Percentiles rank a stretch among this genome's conserved stretches.
Conservation (phyloP, 2,113 vertebrate genomes). For the Ceyx margarethae region DNA sequence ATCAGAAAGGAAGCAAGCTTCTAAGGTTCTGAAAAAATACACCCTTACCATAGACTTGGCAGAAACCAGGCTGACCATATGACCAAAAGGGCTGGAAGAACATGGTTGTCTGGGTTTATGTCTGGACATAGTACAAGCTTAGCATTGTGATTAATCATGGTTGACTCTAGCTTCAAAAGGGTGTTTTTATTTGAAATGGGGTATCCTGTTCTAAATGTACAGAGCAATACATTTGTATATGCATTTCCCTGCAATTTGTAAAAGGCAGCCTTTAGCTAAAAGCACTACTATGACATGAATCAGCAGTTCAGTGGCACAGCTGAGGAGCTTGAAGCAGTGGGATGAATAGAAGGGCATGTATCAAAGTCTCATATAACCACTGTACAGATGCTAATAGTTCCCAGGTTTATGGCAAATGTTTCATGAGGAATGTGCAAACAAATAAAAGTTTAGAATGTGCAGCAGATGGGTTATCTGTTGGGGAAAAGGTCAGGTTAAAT, state of each 20-base stretch:
- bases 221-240: neutral
- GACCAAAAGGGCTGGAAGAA: neutral
- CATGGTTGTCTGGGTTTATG: neutral
- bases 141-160: neutral
- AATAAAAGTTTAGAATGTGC: neutral
- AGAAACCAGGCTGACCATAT: neutral
- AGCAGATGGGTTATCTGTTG: neutral
- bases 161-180: neutral
- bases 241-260: neutral
- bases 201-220: neutral
- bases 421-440: neutral
- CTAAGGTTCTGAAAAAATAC: neutral
- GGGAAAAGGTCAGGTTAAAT: neutral
- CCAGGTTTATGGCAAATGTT: neutral
- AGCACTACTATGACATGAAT: neutral
- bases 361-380: neutral
- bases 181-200: neutral
- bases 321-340: neutral
- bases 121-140: neutral
- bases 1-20: neutral
- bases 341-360: neutral
- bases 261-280: neutral
- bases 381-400: neutral
- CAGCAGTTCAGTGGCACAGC: neutral
- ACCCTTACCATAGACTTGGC: neutral